Base-by-base conservation (phyloP, 1,140 invertebrate species). In the Listronotus bonariensis region DNA sequence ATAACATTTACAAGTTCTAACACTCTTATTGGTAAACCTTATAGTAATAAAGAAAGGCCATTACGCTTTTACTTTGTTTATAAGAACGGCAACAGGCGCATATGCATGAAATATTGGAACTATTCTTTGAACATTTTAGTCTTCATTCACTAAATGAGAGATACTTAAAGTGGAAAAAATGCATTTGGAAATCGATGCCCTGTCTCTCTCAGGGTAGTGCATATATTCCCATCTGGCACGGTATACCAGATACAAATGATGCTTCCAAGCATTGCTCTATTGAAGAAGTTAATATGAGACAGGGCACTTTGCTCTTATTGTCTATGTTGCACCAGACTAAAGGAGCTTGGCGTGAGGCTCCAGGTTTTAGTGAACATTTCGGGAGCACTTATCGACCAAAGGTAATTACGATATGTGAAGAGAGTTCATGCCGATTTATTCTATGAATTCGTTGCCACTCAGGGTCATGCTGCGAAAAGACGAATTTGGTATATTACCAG, bases 161-260 rank as follows among this genome's bases (percentile, higher is more conserved):
- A n/a, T 61, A 87, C 82, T n/a, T 0, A 85, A 88, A 74, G 88
- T 96, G 40, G 93, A 95, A 72, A 92, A 92, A 77, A 85, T 58
- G 89, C 91, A 12, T 92, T 95, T 70, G n/a, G n/a, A 87, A 86
- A 60, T 75, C 85, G 6, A 73, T 94, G 1, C 81, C 83, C 1
- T 90, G 90, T 77, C 77, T 96, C 42, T 81, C 70, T 95, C 5
- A 90, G 91, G 1, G n/a, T n/a, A n/a, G n/a, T n/a, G n/a, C n/a
- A n/a, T n/a, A n/a, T n/a, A n/a, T n/a, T n/a, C n/a, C n/a, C n/a
- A n/a, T n/a, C n/a, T n/a, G n/a, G n/a, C n/a, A n/a, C n/a, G n/a
- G n/a, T n/a, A n/a, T 93, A 93, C 73, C 95, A 45, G 92, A 95
- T 78, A 83, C 92, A 1, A 87, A 91, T 71, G 92, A 84, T 93